Evolutionary conservation across 2,113 vertebrate genomes (phyloP).

Genomic region (Microcebus tavaratra): DNA sequence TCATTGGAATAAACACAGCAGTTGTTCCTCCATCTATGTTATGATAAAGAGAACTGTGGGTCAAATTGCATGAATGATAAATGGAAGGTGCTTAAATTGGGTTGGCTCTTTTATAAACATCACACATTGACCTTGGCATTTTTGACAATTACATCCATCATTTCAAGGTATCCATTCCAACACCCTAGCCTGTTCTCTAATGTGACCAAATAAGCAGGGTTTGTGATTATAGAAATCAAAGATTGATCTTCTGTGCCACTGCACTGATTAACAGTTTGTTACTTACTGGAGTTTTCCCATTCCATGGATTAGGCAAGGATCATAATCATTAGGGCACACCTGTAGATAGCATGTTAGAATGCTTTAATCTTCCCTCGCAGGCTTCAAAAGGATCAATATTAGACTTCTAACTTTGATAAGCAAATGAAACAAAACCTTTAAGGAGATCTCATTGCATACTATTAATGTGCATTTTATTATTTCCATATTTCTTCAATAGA

Average conservation of each 20-base stretch:
- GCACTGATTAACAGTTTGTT: slow-evolving; percentile 89
- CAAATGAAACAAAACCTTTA: slow-evolving; percentile 81
- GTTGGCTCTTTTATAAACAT: slow-evolving; percentile 90
- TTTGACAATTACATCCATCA: slow-evolving; percentile 99
- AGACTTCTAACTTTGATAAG: slow-evolving; percentile 80
- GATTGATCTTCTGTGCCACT: slow-evolving; percentile 92
- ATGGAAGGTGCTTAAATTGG: slow-evolving; percentile 93
- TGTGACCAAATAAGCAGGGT: slow-evolving; percentile 94
- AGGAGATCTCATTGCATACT: slow-evolving; percentile 60
- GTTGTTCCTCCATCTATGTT: slow-evolving; percentile 93
- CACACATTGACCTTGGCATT: slow-evolving; percentile 96
- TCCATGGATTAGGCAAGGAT: slow-evolving; percentile 80
- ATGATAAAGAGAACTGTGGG: slow-evolving; percentile 94
- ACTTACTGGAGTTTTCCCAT: slow-evolving; percentile 86
- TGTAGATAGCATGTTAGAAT: slow-evolving; percentile 81
- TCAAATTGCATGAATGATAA: slow-evolving; percentile 95
- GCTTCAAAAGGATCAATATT: slow-evolving; percentile 78
- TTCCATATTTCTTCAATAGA: slow-evolving; percentile 65
- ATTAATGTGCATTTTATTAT: slow-evolving; percentile 75
- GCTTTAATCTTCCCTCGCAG: slow-evolving; percentile 83
- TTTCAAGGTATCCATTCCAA: slow-evolving; percentile 93
- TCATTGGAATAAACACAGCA: slow-evolving; percentile 91
- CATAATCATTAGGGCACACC: slow-evolving; percentile 84
- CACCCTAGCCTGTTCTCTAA: slow-evolving; percentile 88
- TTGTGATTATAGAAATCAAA: slow-evolving; percentile 92